Evolutionary conservation across 2,113 vertebrate species (phyloP), one percentile per base, ranked within the genome.

Genomic region (Struthio camelus): DNA sequence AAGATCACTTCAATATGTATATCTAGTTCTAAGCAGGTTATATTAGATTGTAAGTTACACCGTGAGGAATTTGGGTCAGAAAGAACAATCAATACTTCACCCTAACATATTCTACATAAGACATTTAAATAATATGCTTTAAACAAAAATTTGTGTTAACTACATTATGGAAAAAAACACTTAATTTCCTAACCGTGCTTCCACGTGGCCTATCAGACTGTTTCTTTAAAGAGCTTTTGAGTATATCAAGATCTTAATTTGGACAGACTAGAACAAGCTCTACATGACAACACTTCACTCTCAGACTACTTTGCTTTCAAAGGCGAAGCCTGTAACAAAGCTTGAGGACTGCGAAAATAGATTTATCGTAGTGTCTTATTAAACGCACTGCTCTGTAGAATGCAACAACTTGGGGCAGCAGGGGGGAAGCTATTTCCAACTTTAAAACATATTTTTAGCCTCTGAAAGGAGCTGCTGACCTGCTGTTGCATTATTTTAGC

Each of bases 201-300:
- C 59, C 69, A 81, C 34, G 65, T 10, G 28, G 42, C 19, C 69
- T 54, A 82, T 23, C 16, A 3, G 51, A 50, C 15, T 50, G 38
- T 44, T 80, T 34, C 58, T 83, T 44, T 50, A 44, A 20, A 46
- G n/a, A 44, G 42, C 53, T 30, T 56, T 54, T 17, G 11, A 93
- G 69, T 83, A 40, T n/a, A 80, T 11, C 20, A 24, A 44, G 80
- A 19, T n/a, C 10, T 50, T 58, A 86, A 56, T 9, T 9, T 56
- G 69, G 65, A 42, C 16, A n/a, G 20, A 11, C 50, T 0, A 69
- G 34, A 83, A 61, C 1, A 7, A 30, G 53, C 50, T 69, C 38
- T 32, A 53, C 11, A 18, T 0, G 0, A 11, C 23, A 38, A 28
- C 0, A 0, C 6, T 48, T 59, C 36, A 48, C 66, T 24, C 51